Evolutionary conservation across 2,888 invertebrate species (phyloP).

Genomic region (Volucella zonaria): DNA sequence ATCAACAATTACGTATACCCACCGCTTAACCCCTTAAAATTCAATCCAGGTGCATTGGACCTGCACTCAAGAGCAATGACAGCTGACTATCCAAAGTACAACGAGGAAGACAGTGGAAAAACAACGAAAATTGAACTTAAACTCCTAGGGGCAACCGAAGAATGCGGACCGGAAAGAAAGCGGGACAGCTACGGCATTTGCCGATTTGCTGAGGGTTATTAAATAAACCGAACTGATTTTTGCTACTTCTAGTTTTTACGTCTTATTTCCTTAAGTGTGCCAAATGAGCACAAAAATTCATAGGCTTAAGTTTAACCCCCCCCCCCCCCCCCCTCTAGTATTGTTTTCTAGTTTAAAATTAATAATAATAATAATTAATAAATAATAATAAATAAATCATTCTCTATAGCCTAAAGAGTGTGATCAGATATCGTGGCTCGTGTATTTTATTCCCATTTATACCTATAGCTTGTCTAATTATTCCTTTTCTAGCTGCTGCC

Average conservation of each 20-base stretch:
- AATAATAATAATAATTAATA: slow-evolving; percentile 19
- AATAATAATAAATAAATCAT: slow-evolving; percentile 52
- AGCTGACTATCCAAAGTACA: slow-evolving; percentile 62
- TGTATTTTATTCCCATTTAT: slow-evolving; percentile 35
- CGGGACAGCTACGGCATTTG: slow-evolving; percentile 88
- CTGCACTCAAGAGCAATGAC: slow-evolving; percentile 57
- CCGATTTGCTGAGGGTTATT: slow-evolving; percentile 81
- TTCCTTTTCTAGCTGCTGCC: slow-evolving; percentile 4
- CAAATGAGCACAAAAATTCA: slow-evolving; percentile 37
- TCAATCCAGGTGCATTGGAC: slow-evolving; percentile 52
- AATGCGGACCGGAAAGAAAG: slow-evolving; percentile 89
- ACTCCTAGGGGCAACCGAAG: slow-evolving; percentile 87
- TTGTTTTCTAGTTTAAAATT: not conserved
- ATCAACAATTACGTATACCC: slow-evolving; percentile 67
- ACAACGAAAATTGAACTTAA: slow-evolving; percentile 68
- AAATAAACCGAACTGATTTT: slow-evolving; percentile 70
- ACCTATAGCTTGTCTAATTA: slow-evolving; percentile 3
- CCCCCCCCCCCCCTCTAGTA: too few relatives aligned
- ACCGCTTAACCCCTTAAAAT: slow-evolving; percentile 61
- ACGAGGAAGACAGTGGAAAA: slow-evolving; percentile 59
- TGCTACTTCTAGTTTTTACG: slow-evolving; percentile 59
- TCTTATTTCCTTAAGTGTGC: slow-evolving; percentile 48
- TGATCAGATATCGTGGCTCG: slow-evolving; percentile 10
- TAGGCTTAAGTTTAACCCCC: slow-evolving; percentile 14
- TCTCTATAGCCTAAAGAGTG: slow-evolving; percentile 9